A percentile compares a stretch with the other conserved stretches of the same genome.
phyloP scores from a whole-genome alignment of 92 coral and sea anemone genomes.

The Porites cylindrica region DNA sequence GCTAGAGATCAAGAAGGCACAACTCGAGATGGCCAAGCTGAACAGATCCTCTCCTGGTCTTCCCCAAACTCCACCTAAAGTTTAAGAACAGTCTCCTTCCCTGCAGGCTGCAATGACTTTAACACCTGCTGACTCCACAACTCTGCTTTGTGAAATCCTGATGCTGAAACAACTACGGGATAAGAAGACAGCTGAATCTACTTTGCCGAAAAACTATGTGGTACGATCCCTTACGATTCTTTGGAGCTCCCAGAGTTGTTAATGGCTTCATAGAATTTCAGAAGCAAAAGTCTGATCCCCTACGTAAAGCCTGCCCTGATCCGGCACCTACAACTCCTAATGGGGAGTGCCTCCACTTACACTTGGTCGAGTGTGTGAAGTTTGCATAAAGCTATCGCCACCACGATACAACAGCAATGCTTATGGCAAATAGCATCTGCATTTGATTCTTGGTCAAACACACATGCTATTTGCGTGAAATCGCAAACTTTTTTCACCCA shows the following conservation, averaged over 20 bases:
- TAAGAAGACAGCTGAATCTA: slow-evolving; percentile 49
- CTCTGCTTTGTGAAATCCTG: not conserved
- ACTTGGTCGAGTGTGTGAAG: slow-evolving; percentile 54
- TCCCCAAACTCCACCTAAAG: not conserved
- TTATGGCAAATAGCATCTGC: not conserved
- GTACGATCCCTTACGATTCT: slow-evolving; percentile 51
- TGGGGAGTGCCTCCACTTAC: slow-evolving; percentile 55
- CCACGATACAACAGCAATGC: slow-evolving; percentile 53
- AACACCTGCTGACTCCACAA: slow-evolving; percentile 6
- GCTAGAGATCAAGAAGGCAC: slow-evolving; percentile 26
- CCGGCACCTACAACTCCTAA: slow-evolving; percentile 44
- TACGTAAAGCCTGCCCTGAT: slow-evolving; percentile 14
- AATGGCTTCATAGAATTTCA: slow-evolving; percentile 47
- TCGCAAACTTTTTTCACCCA: slow-evolving; percentile 65
- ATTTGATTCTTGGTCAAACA: slow-evolving; percentile 23
- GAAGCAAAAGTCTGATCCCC: slow-evolving; percentile 39
- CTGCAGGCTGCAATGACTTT: slow-evolving; percentile 31
- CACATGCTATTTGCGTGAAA: slow-evolving; percentile 42
- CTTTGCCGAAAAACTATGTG: slow-evolving; percentile 56
- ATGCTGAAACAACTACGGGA: slow-evolving; percentile 27
- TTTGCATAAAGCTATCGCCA: slow-evolving; percentile 46
- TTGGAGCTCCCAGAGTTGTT: slow-evolving; percentile 60
- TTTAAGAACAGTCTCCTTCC: slow-evolving; percentile 5
- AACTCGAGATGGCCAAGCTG: slow-evolving; percentile 26
- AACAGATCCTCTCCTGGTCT: not conserved